phyloP scores from a whole-genome alignment of 2,113 vertebrate species.

The Agapornis roseicollis region DNA sequence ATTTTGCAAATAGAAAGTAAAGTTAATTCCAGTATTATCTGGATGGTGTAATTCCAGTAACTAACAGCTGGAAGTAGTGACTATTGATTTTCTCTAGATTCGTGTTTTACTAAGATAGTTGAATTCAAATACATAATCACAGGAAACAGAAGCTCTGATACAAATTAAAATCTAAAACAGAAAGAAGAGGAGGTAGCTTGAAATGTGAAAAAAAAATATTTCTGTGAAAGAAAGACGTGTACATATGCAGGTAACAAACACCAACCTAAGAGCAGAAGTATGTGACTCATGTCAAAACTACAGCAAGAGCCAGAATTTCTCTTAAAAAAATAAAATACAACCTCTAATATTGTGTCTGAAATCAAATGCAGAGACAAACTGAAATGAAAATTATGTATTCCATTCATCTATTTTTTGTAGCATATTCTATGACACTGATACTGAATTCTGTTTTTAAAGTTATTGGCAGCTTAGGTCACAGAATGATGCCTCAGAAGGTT shows the following conservation, averaged over 20 bases:
- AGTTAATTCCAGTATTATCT: background rate
- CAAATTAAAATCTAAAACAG: background rate
- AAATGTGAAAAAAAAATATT: background rate
- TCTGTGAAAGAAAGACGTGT: background rate
- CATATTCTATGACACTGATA: background rate
- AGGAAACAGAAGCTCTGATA: background rate
- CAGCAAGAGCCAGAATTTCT: background rate
- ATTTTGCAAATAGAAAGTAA: background rate
- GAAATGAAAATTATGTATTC: background rate
- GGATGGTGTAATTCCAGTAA: background rate
- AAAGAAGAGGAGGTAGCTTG: background rate
- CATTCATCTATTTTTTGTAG: background rate
- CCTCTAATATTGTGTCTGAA: background rate
- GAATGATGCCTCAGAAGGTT: background rate
- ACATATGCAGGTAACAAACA: background rate
- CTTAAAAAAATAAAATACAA: background rate
- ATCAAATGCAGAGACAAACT: background rate
- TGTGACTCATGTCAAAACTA: background rate
- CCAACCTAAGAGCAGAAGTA: background rate
- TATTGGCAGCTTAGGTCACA: background rate
- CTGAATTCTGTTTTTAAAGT: background rate
- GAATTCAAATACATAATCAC: background rate
- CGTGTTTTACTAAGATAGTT: background rate
- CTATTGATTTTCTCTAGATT: background rate
- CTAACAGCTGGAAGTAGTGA: background rate